Percentiles rank a stretch among this genome's conserved stretches.
Conservation (phyloP, 2,888 invertebrate species). For the Synergus laeviventris region DNA sequence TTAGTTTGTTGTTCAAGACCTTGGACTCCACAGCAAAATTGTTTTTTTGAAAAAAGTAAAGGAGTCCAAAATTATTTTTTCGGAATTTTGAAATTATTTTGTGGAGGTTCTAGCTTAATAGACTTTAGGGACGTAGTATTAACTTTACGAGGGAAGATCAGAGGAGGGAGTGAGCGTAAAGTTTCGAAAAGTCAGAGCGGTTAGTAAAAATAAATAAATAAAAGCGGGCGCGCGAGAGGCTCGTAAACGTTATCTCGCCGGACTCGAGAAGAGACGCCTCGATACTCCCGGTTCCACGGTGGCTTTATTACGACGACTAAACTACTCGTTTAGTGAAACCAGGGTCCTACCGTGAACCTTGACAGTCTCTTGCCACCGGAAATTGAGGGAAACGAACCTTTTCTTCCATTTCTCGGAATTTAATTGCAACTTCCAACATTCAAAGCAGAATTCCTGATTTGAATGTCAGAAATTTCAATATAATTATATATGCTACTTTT, state of each 20-base stretch:
- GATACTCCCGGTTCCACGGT: neutral
- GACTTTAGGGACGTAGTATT: no score
- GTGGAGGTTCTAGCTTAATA: no score
- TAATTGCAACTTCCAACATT: neutral
- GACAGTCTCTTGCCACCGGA: neutral
- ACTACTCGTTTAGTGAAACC: neutral
- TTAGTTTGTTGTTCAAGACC: no score
- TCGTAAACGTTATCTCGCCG: constrained; percentile 58
- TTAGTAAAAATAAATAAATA: constrained; percentile 32
- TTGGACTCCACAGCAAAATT: no score
- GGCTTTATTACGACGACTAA: constrained; percentile 29
- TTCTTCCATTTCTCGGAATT: neutral
- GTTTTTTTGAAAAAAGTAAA: no score
- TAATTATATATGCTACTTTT: no score
- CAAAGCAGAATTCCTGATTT: no score
- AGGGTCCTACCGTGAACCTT: neutral
- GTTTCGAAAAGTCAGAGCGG: neutral
- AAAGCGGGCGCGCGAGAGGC: constrained; percentile 30
- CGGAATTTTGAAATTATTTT: no score
- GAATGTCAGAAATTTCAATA: no score
- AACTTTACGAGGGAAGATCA: constrained; percentile 19
- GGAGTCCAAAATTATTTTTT: no score
- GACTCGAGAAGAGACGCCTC: constrained; percentile 41
- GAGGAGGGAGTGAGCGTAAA: constrained; percentile 17
- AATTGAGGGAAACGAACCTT: constrained; percentile 7